phyloP scores from a whole-genome alignment of 2,797 vertebrate species.

The Crossoptilon crossoptilon region DNA sequence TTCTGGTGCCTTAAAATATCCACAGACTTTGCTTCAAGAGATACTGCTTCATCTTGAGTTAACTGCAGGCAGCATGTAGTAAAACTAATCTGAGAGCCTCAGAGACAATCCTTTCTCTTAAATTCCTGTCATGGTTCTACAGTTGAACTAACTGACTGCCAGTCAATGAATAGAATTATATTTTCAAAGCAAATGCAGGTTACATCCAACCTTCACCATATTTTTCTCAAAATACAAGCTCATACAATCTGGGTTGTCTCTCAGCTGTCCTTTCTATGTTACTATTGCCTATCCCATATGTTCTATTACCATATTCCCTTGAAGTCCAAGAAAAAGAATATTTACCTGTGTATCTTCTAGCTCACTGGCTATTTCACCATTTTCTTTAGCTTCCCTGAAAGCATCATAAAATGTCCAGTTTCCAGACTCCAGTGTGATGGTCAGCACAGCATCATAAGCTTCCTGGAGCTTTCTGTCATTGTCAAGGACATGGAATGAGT shows the following conservation, averaged over 20 bases:
- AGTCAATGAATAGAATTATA: not conserved
- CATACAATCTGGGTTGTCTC: rapidly evolving
- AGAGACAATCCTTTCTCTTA: not conserved
- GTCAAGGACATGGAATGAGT: slow-evolving; percentile 81
- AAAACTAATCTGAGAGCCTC: not conserved
- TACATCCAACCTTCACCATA: not conserved
- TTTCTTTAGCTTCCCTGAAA: slow-evolving; percentile 79
- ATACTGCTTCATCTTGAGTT: not conserved
- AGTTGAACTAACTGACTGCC: not conserved
- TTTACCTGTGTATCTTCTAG: slow-evolving; percentile 85
- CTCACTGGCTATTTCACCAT: slow-evolving; percentile 78
- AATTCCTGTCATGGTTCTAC: not conserved
- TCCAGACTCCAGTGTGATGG: slow-evolving; percentile 90
- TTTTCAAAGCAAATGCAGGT: not conserved
- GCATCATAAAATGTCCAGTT: slow-evolving; percentile 88
- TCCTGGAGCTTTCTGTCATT: slow-evolving; percentile 84
- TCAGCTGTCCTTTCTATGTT: not conserved
- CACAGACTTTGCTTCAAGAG: not conserved
- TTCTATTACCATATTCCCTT: not conserved
- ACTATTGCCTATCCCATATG: not conserved
- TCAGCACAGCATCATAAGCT: slow-evolving; percentile 93
- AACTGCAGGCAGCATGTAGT: not conserved
- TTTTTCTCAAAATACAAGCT: not conserved
- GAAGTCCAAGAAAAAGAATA: not conserved
- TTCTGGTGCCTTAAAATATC: not conserved